Evolutionary conservation across 2,113 vertebrate genomes (phyloP).

Genomic region (Pandion haliaetus): DNA sequence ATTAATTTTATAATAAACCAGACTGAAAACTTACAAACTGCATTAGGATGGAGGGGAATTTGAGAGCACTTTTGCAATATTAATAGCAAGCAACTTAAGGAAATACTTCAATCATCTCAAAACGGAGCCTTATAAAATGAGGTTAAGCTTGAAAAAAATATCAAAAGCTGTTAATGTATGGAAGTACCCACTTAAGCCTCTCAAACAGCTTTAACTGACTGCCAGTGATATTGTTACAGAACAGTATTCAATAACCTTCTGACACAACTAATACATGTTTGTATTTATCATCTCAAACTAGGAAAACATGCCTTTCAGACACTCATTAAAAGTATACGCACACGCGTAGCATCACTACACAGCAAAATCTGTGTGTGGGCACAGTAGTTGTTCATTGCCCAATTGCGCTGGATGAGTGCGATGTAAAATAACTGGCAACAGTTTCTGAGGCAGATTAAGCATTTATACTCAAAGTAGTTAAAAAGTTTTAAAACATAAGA

Average conservation of each 20-base stretch:
- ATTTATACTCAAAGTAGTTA: not conserved
- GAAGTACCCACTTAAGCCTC: not conserved
- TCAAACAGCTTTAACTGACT: not conserved
- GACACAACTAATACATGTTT: not conserved
- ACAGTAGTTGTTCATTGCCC: not conserved
- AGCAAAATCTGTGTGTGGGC: not conserved
- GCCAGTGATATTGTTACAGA: not conserved
- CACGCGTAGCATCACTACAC: not conserved
- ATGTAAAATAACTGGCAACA: not conserved
- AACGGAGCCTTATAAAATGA: not conserved
- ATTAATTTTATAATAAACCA: not conserved
- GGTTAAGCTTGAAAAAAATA: not conserved
- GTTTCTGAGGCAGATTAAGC: not conserved
- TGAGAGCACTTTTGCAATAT: not conserved
- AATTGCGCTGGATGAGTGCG: accelerated
- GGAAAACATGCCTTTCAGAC: not conserved
- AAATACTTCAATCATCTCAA: not conserved
- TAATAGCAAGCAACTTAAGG: not conserved
- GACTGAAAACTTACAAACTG: not conserved
- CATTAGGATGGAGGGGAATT: not conserved
- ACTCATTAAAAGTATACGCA: not conserved
- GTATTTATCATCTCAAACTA: not conserved
- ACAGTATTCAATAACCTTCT: not conserved
- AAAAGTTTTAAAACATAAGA: not conserved
- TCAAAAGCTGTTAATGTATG: not conserved